A percentile compares a stretch with the other conserved stretches of the same genome.
Conservation (phyloP, 1,140 invertebrate species). For the Aplysia californica region DNA sequence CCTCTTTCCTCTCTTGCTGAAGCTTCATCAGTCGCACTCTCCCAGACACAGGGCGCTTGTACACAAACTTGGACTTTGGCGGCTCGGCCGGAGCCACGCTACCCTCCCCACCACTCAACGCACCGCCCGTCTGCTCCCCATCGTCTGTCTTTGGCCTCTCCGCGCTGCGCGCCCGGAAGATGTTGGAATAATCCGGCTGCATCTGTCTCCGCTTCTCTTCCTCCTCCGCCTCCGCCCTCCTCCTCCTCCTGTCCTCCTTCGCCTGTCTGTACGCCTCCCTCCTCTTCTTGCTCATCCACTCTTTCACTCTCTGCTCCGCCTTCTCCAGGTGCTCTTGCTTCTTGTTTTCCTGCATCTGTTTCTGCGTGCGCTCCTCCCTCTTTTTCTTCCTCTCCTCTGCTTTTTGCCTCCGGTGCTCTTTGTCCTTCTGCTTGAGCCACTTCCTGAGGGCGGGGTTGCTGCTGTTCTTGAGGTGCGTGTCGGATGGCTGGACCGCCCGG, state of each 20-base stretch:
- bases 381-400: conserved; percentile 27
- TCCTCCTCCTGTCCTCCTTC: conserved; percentile 15
- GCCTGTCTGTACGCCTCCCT: conserved; percentile 25
- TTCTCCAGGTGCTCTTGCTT: conserved; percentile 14
- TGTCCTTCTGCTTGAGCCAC: conserved; percentile 32
- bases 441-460: conserved; percentile 31
- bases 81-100: conserved; percentile 8
- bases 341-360: conserved; percentile 7
- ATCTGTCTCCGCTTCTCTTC: not conserved
- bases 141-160: not conserved
- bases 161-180: not conserved
- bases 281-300: conserved; percentile 34
- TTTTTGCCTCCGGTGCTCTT: conserved; percentile 25
- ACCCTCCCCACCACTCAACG: too few relatives aligned
- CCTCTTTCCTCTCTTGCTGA: conserved; percentile 27
- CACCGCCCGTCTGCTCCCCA: not conserved
- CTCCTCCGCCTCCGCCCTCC: conserved; percentile 12
- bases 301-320: conserved; percentile 24
- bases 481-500: not conserved
- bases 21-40: conserved; percentile 47
- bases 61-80: conserved; percentile 52
- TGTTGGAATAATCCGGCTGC: not conserved
- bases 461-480: conserved; percentile 31
- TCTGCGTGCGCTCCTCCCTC: conserved; percentile 6
- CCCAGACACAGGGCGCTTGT: conserved; percentile 55